phyloP scores from a whole-genome alignment of 1,140 invertebrate genomes.

The Heterodera schachtii region DNA sequence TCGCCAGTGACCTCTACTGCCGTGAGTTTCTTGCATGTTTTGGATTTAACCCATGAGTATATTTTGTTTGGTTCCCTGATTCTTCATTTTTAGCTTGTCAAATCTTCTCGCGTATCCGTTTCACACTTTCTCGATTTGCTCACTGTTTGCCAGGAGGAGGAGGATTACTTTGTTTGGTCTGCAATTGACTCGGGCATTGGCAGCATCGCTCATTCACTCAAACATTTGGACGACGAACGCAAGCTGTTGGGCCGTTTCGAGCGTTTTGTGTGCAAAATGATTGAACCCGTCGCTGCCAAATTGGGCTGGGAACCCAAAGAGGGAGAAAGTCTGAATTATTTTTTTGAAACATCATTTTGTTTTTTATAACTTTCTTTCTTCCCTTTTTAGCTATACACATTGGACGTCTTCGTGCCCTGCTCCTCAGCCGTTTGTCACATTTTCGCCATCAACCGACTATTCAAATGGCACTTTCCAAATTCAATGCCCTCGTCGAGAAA shows the following conservation, averaged over 20 bases:
- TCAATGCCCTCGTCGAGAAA: constrained; percentile 74
- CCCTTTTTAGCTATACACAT: constrained; percentile 69
- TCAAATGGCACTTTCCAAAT: constrained; percentile 75
- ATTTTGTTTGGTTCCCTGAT: neutral
- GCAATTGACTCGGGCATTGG: constrained; percentile 46
- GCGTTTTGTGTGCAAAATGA: constrained; percentile 62
- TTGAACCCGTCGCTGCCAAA: constrained; percentile 62
- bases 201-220: constrained; percentile 32
- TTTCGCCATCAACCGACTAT: constrained; percentile 79
- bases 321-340: constrained; percentile 57
- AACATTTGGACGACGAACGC: constrained; percentile 46
- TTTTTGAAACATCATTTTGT: too few relatives aligned
- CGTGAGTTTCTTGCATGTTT: neutral
- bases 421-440: constrained; percentile 79
- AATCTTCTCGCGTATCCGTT: constrained; percentile 45
- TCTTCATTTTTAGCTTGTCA: constrained; percentile 69
- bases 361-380: too few relatives aligned
- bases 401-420: constrained; percentile 82
- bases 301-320: constrained; percentile 67
- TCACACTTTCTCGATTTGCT: constrained; percentile 59
- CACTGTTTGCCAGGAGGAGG: constrained; percentile 49
- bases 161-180: constrained; percentile 63
- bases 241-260: constrained; percentile 64
- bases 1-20: constrained; percentile 91
- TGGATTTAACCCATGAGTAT: too few relatives aligned